Conservation (phyloP, 2,113 vertebrate species). For the Oxygymnocypris stewartii region DNA sequence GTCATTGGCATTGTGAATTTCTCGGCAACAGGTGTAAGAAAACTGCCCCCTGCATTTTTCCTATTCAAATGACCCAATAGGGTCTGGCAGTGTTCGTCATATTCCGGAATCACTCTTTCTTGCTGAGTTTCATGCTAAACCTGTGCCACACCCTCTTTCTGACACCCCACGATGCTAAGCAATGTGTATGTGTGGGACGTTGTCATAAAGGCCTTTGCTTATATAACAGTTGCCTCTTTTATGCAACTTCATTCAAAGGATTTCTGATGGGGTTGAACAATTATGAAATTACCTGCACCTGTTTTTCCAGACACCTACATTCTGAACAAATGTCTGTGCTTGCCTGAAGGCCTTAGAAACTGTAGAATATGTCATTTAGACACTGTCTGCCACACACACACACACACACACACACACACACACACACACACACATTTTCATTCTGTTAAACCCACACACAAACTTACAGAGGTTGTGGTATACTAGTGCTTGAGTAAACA, state of each 20-base stretch:
- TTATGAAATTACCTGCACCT: background rate
- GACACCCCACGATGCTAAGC: too few relatives aligned
- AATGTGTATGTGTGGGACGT: too few relatives aligned
- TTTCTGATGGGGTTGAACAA: background rate
- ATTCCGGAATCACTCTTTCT: conserved; percentile 19
- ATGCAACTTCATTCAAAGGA: conserved; percentile 3
- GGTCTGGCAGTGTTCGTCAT: conserved; percentile 5
- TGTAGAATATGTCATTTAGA: background rate
- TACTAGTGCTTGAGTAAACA: conserved; percentile 23
- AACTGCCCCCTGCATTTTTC: background rate
- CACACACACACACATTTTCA: conserved; percentile 11
- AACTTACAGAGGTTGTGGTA: background rate
- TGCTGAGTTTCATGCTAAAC: conserved; percentile 12
- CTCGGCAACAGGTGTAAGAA: conserved; percentile 15
- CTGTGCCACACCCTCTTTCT: too few relatives aligned
- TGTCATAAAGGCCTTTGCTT: background rate
- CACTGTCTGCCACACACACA: background rate
- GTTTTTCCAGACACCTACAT: background rate
- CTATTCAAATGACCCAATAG: background rate
- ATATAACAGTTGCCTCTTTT: conserved; percentile 28
- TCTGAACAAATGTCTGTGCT: conserved; percentile 6
- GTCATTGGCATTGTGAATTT: conserved; percentile 20
- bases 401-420: too few relatives aligned
- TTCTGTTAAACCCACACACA: too few relatives aligned
- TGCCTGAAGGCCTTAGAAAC: conserved; percentile 11